Percentiles rank a stretch among this genome's conserved stretches.
These are phyloP conservation scores for Nemoura dubitans DNA, from an alignment of 2,888 invertebrate species.

Conservation along the genomic window DNA sequence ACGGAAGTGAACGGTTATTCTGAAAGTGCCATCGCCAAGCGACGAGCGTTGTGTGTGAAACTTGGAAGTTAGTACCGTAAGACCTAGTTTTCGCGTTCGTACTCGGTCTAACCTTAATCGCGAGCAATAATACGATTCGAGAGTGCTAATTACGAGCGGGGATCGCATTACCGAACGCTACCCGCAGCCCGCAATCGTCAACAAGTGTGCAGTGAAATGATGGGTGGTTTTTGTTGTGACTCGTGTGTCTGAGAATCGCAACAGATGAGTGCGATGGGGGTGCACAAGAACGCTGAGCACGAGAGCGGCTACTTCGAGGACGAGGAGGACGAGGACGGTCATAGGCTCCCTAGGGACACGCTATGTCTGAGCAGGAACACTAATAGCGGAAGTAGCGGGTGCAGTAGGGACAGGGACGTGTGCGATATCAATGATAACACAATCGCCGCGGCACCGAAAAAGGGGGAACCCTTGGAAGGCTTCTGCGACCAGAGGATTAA, in stretches of 20 bases:
- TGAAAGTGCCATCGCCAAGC: conserved; percentile 28
- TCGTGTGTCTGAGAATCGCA: background rate
- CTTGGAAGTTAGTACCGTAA: conserved; percentile 40
- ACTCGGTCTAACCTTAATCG: conserved; percentile 23
- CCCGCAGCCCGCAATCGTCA: background rate
- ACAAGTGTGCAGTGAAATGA: conserved; percentile 24
- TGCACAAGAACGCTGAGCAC: conserved; percentile 75
- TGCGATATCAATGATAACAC: conserved; percentile 37
- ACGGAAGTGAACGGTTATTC: conserved; percentile 44
- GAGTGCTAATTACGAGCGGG: conserved; percentile 14
- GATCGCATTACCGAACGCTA: background rate
- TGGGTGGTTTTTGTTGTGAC: background rate
- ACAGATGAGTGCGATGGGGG: conserved; percentile 61
- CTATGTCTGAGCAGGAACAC: conserved; percentile 34
- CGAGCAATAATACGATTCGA: background rate
- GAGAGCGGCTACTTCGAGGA: conserved; percentile 88
- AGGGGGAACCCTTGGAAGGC: background rate
- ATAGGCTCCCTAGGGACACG: conserved; percentile 9
- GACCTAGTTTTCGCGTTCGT: conserved; percentile 38
- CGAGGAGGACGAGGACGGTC: conserved; percentile 65
- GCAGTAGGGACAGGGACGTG: background rate
- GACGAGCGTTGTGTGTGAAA: conserved; percentile 36
- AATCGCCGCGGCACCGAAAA: background rate
- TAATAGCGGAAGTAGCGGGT: conserved; percentile 32
- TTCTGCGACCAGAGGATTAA: conserved; percentile 24